A percentile compares a stretch with the other conserved stretches of the same genome.
These are phyloP conservation scores for Tachypleus tridentatus DNA, from an alignment of 1,140 invertebrate genomes.

Conservation along the genomic window DNA sequence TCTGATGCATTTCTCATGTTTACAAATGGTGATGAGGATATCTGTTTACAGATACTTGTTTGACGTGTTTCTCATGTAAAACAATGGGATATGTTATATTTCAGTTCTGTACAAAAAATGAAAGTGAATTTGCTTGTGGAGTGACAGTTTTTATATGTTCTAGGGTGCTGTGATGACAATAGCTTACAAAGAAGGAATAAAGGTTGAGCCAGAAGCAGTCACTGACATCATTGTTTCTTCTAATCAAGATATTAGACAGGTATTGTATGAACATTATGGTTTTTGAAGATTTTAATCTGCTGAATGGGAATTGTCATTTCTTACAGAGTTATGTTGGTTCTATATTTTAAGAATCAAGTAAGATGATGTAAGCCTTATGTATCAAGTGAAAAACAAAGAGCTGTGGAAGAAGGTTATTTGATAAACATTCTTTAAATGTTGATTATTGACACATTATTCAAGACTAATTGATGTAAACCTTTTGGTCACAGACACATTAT, in stretches of 20 bases:
- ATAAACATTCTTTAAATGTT: too few species aligned
- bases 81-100: too few species aligned
- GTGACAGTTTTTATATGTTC: slow-evolving; percentile 13
- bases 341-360: slow-evolving; percentile 24
- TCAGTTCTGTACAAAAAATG: too few species aligned
- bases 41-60: too few species aligned
- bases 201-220: slow-evolving; percentile 59
- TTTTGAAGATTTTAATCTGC: slow-evolving; percentile 17
- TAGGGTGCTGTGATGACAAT: slow-evolving; percentile 77
- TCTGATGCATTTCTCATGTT: too few species aligned
- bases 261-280: slow-evolving; percentile 49
- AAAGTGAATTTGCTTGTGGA: background rate
- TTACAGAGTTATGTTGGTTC: background rate
- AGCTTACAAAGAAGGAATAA: slow-evolving; percentile 82
- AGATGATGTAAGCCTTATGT: background rate
- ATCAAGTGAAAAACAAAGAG: background rate
- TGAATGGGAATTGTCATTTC: background rate
- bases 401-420: background rate
- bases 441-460: too few species aligned
- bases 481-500: too few species aligned
- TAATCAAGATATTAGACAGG: slow-evolving; percentile 87
- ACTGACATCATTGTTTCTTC: slow-evolving; percentile 73
- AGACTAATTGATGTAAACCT: too few species aligned
- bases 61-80: too few species aligned
- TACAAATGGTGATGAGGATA: too few species aligned